These are phyloP conservation scores for Epinephelus malabaricus DNA, from an alignment of 2,797 vertebrate genomes.

Conservation along the genomic window DNA sequence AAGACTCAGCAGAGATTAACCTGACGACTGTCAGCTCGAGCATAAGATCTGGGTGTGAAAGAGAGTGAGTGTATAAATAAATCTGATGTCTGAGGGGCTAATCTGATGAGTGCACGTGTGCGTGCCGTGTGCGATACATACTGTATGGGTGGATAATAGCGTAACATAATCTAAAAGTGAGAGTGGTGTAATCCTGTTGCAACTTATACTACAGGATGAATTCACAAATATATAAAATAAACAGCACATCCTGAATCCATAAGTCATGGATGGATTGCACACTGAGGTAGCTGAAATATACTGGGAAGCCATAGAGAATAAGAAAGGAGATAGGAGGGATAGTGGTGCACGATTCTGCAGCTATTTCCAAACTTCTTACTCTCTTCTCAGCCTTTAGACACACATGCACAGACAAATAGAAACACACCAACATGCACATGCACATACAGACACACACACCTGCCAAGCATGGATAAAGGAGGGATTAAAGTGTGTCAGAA, in stretches of 20 bases:
- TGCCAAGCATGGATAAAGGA: slow-evolving; percentile 83
- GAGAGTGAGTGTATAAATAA: slow-evolving; percentile 75
- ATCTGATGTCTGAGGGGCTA: slow-evolving; percentile 73
- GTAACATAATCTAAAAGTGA: slow-evolving; percentile 61
- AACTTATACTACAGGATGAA: slow-evolving; percentile 44
- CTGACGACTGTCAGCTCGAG: slow-evolving; percentile 81
- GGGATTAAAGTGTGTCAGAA: slow-evolving; percentile 82
- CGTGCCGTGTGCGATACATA: slow-evolving; percentile 36
- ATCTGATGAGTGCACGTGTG: slow-evolving; percentile 69
- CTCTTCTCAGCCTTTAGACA: slow-evolving; percentile 55
- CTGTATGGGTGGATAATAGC: slow-evolving; percentile 58
- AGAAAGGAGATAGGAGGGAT: slow-evolving; percentile 36
- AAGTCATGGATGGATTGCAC: slow-evolving; percentile 33
- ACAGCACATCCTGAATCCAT: slow-evolving; percentile 46
- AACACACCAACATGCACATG: slow-evolving; percentile 28
- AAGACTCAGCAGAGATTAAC: slow-evolving; percentile 83
- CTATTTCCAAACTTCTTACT: slow-evolving; percentile 65
- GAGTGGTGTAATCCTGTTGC: slow-evolving; percentile 65
- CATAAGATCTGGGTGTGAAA: slow-evolving; percentile 70
- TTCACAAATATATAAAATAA: slow-evolving; percentile 58
- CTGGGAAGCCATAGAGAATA: slow-evolving; percentile 30
- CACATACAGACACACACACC: slow-evolving; percentile 57
- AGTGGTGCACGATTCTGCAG: slow-evolving; percentile 50
- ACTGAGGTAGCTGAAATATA: slow-evolving; percentile 28
- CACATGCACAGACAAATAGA: slow-evolving; percentile 42